phyloP scores from a whole-genome alignment of 2,113 vertebrate genomes.

The Aegypius monachus region DNA sequence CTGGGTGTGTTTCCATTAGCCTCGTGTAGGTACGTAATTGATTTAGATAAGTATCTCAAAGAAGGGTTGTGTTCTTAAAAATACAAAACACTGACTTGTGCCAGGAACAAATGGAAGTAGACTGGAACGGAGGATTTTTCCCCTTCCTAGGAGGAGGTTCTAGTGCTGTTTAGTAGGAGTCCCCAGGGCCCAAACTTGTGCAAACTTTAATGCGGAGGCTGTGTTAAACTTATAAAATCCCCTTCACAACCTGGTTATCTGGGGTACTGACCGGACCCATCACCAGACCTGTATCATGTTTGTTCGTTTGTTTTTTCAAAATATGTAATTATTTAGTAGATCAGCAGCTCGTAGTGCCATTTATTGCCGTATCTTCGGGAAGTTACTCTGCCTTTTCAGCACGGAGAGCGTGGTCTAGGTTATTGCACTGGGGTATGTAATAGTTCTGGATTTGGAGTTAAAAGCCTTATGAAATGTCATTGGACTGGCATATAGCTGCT shows the following conservation, averaged over 20 bases:
- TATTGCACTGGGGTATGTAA: too few relatives aligned
- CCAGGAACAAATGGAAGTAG: neutral
- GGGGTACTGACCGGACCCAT: neutral
- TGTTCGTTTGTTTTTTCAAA: neutral
- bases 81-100: neutral
- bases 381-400: neutral
- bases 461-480: neutral
- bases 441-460: neutral
- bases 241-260: neutral
- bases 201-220: rapidly evolving
- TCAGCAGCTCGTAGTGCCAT: neutral
- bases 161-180: neutral
- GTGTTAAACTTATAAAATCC: neutral
- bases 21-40: neutral
- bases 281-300: rapidly evolving
- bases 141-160: neutral
- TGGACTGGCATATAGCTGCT: neutral
- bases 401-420: rapidly evolving
- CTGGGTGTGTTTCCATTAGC: neutral
- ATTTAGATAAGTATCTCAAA: neutral
- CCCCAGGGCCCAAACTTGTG: neutral
- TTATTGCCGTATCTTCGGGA: rapidly evolving
- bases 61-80: neutral
- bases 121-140: neutral
- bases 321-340: neutral